These are phyloP conservation scores for Enteromius thamalakanensis DNA, from an alignment of 2,797 vertebrate genomes.

Conservation along the genomic window DNA sequence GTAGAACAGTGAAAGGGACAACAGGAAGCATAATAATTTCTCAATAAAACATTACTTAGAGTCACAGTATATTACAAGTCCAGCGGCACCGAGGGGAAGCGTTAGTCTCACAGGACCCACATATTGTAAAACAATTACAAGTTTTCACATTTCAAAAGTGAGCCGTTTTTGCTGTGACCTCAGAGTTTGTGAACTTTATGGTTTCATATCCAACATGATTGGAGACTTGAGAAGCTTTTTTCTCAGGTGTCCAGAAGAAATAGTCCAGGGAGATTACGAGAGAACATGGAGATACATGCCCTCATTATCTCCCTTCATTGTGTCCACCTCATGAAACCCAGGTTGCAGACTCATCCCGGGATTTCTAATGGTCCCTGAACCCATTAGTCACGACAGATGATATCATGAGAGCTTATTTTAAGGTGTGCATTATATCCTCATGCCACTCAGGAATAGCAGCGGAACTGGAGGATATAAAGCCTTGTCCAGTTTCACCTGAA, in stretches of 20 bases:
- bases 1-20: slow-evolving; percentile 35
- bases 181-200: neutral
- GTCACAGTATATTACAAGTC: neutral
- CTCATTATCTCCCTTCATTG: slow-evolving; percentile 24
- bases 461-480: neutral
- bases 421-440: slow-evolving; percentile 25
- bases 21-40: slow-evolving; percentile 16
- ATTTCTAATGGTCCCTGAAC: slow-evolving; percentile 36
- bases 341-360: slow-evolving; percentile 19
- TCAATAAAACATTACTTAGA: slow-evolving; percentile 10
- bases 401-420: slow-evolving; percentile 31
- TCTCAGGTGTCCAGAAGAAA: slow-evolving; percentile 18
- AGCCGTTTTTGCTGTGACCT: neutral
- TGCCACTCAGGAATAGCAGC: slow-evolving; percentile 12
- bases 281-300: slow-evolving; percentile 17
- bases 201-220: neutral
- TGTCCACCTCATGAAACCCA: slow-evolving; percentile 9
- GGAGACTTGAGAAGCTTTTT: neutral
- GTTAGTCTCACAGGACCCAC: neutral
- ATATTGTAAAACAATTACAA: slow-evolving; percentile 9
- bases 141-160: neutral
- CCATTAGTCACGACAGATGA: slow-evolving; percentile 35
- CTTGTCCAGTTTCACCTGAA: neutral
- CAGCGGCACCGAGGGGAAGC: neutral
- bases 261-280: neutral